Percentiles rank a stretch among this genome's conserved stretches.
Evolutionary conservation across 2,888 invertebrate genomes (phyloP).

Genomic region (Drosophila falleni): DNA sequence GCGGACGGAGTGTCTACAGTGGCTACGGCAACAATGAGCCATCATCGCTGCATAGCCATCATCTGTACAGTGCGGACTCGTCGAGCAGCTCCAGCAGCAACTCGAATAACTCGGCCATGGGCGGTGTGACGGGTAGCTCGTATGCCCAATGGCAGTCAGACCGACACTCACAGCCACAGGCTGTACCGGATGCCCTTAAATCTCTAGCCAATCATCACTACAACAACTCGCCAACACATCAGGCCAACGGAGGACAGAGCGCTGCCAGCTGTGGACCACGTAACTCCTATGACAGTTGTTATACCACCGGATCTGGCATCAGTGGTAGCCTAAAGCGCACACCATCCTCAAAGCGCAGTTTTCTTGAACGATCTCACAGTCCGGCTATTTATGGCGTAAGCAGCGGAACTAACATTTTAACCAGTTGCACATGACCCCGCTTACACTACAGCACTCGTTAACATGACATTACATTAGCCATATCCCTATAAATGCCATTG

Average conservation of each 20-base stretch:
- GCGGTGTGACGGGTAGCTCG: conserved; percentile 70
- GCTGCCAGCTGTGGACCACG: conserved; percentile 55
- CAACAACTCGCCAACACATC: conserved; percentile 77
- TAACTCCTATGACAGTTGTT: conserved; percentile 80
- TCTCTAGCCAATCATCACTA: conserved; percentile 79
- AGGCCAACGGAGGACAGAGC: conserved; percentile 29
- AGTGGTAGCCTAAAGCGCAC: conserved; percentile 82
- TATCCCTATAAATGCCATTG: neutral
- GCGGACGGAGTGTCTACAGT: conserved; percentile 60
- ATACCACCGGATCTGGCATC: conserved; percentile 54
- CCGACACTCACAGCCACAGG: conserved; percentile 83
- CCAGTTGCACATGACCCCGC: conserved; percentile 17
- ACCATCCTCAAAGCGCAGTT: conserved; percentile 81
- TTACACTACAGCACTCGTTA: conserved; percentile 16
- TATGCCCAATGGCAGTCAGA: conserved; percentile 69
- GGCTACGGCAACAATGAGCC: conserved; percentile 64
- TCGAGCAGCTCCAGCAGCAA: conserved; percentile 84
- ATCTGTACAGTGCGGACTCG: conserved; percentile 82
- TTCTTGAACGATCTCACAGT: conserved; percentile 83
- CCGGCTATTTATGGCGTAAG: conserved; percentile 84
- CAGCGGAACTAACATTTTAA: conserved; percentile 3
- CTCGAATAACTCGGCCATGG: conserved; percentile 68
- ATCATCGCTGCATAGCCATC: conserved; percentile 59
- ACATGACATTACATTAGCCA: neutral
- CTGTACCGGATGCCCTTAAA: conserved; percentile 83